Percentiles rank a stretch among this genome's conserved stretches.
phyloP scores from a whole-genome alignment of 1,140 invertebrate species.

The Anastatus disparis region DNA sequence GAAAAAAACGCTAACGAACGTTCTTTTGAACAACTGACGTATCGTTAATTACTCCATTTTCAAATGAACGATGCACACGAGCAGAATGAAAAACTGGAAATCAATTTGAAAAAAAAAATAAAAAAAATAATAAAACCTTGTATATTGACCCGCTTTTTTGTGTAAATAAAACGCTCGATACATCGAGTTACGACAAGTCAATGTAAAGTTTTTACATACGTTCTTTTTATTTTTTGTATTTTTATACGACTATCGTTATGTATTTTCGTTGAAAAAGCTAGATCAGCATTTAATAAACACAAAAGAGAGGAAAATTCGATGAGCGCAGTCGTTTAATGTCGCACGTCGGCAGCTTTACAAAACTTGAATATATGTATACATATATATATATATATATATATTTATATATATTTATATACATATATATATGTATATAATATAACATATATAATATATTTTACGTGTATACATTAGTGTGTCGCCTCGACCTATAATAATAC shows the following conservation, averaged over 20 bases:
- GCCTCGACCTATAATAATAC: neutral
- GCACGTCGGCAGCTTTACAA: constrained; percentile 26
- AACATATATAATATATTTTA: no score
- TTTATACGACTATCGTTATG: neutral
- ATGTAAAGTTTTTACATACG: no score
- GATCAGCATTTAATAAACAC: constrained; percentile 34
- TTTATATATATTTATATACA: neutral
- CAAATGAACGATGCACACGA: no score
- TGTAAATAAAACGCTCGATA: neutral
- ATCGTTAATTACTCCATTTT: no score
- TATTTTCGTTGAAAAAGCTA: constrained; percentile 30
- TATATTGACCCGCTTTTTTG: no score
- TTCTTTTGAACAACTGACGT: no score
- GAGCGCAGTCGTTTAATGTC: constrained; percentile 16
- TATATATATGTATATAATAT: no score
- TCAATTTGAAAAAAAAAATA: neutral
- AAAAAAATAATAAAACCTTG: no score
- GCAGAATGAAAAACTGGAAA: no score
- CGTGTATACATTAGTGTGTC: no score
- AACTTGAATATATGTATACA: neutral
- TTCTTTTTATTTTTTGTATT: no score
- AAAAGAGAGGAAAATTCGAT: constrained; percentile 37
- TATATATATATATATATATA: neutral
- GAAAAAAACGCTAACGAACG: no score
- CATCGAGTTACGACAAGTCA: constrained; percentile 2